Conservation (phyloP, 2,797 vertebrate genomes). For the Epinephelus malabaricus region DNA sequence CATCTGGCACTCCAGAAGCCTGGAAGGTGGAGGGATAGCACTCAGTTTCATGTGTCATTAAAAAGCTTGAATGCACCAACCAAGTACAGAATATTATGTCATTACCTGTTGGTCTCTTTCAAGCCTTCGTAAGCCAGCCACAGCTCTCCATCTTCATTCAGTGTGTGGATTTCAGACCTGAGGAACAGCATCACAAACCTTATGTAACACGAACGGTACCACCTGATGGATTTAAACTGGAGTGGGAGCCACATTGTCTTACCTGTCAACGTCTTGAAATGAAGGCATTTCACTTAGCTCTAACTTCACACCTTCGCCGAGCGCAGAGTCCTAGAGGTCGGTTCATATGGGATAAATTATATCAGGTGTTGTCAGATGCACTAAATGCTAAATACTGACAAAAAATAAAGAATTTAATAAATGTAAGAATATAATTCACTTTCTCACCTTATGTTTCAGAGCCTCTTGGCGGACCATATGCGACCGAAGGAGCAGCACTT, state of each 20-base stretch:
- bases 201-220: neutral
- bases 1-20: slow-evolving; percentile 92
- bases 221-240: slow-evolving; percentile 1
- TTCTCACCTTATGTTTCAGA: slow-evolving; percentile 91
- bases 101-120: slow-evolving; percentile 96
- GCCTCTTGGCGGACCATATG: slow-evolving; percentile 96
- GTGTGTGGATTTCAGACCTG: slow-evolving; percentile 90
- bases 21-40: slow-evolving; percentile 52
- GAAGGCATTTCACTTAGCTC: slow-evolving; percentile 70
- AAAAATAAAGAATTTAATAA: neutral
- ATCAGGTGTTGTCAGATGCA: neutral
- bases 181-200: slow-evolving; percentile 16
- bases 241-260: slow-evolving; percentile 1
- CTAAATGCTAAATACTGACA: slow-evolving; percentile 1
- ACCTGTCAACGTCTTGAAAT: slow-evolving; percentile 73
- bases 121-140: slow-evolving; percentile 96
- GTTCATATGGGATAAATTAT: neutral
- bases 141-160: slow-evolving; percentile 97
- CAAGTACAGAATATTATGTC: neutral
- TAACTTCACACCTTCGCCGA: slow-evolving; percentile 75
- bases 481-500: slow-evolving; percentile 95
- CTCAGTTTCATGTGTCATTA: neutral
- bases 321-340: slow-evolving; percentile 66
- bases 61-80: neutral
- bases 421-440: neutral